Base-by-base conservation (phyloP, 2,888 invertebrate species). In the Epistrophe eligans region DNA sequence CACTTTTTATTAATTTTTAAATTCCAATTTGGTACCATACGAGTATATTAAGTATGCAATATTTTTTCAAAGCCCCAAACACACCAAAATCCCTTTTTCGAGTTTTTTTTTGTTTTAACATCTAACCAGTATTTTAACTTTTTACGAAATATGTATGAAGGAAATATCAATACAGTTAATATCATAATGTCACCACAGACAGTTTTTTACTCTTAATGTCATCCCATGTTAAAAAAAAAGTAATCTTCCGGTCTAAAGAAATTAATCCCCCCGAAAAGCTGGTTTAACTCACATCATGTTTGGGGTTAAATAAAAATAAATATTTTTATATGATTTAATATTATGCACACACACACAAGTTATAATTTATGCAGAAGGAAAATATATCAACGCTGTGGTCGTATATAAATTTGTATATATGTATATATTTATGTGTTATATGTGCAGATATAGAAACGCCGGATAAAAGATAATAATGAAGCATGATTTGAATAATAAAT, bases 401-500 rank as follows among this genome's bases (percentile, higher is more conserved):
- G 60, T 40, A 62, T 62, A 43, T 9, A n/a, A n/a, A n/a, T n/a
- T n/a, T n/a, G 15, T 62, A 8, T 8, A 1, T 35, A 7, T 35
- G 2, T 32, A 32, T 32, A 32, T 40, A 15, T 43, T 6, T 43
- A 43, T 45, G 8, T 10, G 28, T n/a, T 8, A 40, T 62, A 40
- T 60, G 19, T 17, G 38, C 24, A 24, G 24, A 24, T 24, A 60
- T 19, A 62, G 40, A 40, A 64, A 55, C 57, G 71, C 57, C 58
- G 43, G 57, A 81, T 72, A 66, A 82, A 77, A 71, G 66, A 77
- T 24, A 40, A 72, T 28, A 43, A 66, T 50, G 72, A 13, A 24
- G 19, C 72, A 58, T 83, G 82, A 83, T 77, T 72, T 83, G 82
- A 83, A 83, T 77, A 72, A 77, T 60, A 72, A 77, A 77, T 57